Percentiles rank a stretch among this genome's conserved stretches.
Evolutionary conservation across 1,140 invertebrate species (phyloP).

Genomic region (Nephila pilipes): DNA sequence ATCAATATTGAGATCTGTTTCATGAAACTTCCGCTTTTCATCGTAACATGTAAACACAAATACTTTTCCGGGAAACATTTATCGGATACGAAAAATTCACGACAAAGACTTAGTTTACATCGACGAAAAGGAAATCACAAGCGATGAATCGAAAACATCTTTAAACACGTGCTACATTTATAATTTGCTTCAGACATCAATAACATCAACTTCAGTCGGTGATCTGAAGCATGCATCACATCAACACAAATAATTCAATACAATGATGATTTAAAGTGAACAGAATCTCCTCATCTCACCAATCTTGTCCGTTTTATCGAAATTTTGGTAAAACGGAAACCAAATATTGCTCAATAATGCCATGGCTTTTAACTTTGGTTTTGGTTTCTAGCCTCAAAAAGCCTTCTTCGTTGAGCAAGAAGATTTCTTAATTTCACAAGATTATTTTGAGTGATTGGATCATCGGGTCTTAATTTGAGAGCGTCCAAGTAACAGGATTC

Average conservation of each 20-base stretch:
- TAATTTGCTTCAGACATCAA: background rate
- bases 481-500: conserved; percentile 91
- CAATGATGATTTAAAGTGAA: background rate
- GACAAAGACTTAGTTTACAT: background rate
- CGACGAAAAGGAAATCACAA: background rate
- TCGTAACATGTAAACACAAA: background rate
- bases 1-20: background rate
- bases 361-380: background rate
- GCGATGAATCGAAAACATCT: background rate
- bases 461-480: conserved; percentile 90
- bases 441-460: conserved; percentile 92
- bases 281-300: background rate
- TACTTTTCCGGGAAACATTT: background rate
- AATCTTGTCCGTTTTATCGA: background rate
- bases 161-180: background rate
- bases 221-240: background rate
- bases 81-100: background rate
- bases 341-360: background rate
- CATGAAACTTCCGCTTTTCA: background rate
- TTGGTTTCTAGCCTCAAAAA: background rate
- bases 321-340: background rate
- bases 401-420: conserved; percentile 77
- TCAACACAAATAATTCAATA: background rate
- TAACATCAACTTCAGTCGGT: background rate
- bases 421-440: conserved; percentile 88